phyloP scores from a whole-genome alignment of 2,113 vertebrate genomes.

The Etia nguti region DNA sequence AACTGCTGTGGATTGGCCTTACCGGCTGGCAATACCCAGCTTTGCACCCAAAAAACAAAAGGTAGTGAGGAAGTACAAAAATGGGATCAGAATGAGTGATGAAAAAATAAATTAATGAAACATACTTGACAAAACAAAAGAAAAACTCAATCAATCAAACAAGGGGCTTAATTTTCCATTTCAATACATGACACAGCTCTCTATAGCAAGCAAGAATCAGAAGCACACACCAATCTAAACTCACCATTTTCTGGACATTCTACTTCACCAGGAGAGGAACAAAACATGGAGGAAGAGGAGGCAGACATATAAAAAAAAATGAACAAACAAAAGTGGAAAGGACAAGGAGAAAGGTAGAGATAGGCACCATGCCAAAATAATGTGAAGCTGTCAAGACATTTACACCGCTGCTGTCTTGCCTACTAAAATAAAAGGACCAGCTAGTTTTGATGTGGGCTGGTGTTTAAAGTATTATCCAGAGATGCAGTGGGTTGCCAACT shows the following conservation, averaged over 20 bases:
- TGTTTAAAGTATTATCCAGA: neutral
- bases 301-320: constrained; percentile 73
- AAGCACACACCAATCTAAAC: constrained; percentile 82
- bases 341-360: constrained; percentile 1
- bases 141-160: neutral
- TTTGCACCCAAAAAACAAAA: neutral
- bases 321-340: constrained; percentile 74
- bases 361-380: neutral
- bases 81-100: neutral
- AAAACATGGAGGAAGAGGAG: constrained; percentile 73
- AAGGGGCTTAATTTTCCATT: neutral
- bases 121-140: neutral
- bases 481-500: neutral
- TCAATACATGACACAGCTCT: constrained; percentile 61
- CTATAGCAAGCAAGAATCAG: constrained; percentile 65
- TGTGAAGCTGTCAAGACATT: neutral
- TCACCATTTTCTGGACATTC: constrained; percentile 98
- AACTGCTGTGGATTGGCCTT: neutral
- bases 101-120: neutral
- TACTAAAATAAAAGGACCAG: neutral
- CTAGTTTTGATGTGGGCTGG: neutral
- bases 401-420: neutral
- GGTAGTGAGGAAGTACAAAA: neutral
- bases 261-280: constrained; percentile 89
- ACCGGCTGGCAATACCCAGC: neutral